Evolutionary conservation across 2,113 vertebrate species (phyloP).

Genomic region (Calyptomena viridis): DNA sequence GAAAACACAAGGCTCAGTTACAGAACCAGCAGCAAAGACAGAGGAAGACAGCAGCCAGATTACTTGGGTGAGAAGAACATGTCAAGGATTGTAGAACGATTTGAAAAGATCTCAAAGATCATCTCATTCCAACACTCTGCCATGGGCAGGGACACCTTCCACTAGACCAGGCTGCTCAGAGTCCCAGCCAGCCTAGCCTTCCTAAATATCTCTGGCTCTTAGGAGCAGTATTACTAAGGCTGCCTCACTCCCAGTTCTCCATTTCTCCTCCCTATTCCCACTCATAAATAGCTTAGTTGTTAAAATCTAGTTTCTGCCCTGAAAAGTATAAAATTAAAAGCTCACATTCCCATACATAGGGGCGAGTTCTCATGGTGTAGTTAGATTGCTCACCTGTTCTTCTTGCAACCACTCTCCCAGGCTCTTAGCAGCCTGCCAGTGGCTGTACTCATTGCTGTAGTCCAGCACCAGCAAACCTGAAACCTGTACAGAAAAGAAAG

Average conservation of each 20-base stretch:
- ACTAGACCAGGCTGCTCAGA: background rate
- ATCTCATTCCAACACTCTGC: background rate
- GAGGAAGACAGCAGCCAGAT: background rate
- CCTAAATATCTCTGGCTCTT: background rate
- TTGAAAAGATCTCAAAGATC: background rate
- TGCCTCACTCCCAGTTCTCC: background rate
- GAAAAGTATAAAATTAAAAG: background rate
- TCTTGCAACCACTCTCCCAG: slow-evolving; percentile 89
- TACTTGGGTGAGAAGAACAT: background rate
- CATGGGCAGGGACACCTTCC: background rate
- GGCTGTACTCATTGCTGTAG: slow-evolving; percentile 90
- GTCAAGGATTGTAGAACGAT: background rate
- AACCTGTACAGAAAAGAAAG: slow-evolving; percentile 73
- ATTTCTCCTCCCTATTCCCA: background rate
- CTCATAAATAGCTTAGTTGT: background rate
- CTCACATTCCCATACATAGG: background rate
- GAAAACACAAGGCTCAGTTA: background rate
- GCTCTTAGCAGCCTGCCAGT: slow-evolving; percentile 90
- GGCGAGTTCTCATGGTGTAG: background rate
- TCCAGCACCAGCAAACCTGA: slow-evolving; percentile 90
- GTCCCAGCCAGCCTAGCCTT: background rate
- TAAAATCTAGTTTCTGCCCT: background rate
- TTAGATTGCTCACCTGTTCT: slow-evolving; percentile 80
- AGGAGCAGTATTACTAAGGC: background rate
- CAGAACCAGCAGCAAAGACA: background rate